A percentile compares a stretch with the other conserved stretches of the same genome.
These are phyloP conservation scores for Electrona antarctica DNA, from an alignment of 2,113 vertebrate genomes.

Conservation along the genomic window DNA sequence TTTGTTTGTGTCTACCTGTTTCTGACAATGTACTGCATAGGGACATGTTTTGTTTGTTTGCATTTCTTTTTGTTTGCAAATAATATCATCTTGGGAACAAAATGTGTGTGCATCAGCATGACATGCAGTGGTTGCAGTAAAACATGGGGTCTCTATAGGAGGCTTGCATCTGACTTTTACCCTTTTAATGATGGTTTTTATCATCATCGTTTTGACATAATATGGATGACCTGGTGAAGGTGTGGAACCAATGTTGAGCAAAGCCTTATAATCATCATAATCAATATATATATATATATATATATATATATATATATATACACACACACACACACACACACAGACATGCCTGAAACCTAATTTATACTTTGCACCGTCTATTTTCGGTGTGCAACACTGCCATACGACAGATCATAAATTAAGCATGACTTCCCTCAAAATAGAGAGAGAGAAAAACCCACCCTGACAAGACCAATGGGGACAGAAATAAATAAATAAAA, in stretches of 20 bases:
- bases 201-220: neutral
- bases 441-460: neutral
- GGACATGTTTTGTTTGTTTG: conserved; percentile 28
- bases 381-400: no score
- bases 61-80: neutral
- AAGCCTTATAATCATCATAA: no score
- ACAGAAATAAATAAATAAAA: conserved; percentile 30
- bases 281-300: no score
- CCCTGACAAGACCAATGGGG: conserved; percentile 30
- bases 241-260: no score
- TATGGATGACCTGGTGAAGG: neutral
- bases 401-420: no score
- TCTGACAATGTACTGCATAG: neutral
- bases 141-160: neutral
- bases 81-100: no score
- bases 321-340: no score
- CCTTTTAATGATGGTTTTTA: neutral
- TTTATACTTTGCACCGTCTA: no score
- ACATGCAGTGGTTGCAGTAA: neutral
- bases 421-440: no score
- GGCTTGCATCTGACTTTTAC: neutral
- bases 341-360: no score
- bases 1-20: no score
- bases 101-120: neutral
- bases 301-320: no score